Evolutionary conservation across 2,888 invertebrate species (phyloP), one percentile per base, ranked within the genome.

Genomic region (Erynnis tages): DNA sequence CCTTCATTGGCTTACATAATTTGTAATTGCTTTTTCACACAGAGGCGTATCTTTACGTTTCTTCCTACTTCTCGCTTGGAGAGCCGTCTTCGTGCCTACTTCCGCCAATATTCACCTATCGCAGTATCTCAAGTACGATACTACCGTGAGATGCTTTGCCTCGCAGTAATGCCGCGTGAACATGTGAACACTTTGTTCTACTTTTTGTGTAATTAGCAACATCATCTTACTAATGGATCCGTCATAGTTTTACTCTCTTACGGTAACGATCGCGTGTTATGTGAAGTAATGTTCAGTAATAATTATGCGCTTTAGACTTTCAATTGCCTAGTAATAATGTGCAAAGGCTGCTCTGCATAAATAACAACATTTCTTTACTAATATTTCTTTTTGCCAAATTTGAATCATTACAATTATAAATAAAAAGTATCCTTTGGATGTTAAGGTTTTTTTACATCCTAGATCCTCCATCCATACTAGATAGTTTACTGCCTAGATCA

Each of bases 11-110:
- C 66, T 83, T 86, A 82, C 70, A 76, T 85, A 80, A 85, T 78
- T 67, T 67, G 70, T 81, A 84, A 84, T 82, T 79, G 73, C 74
- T 71, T 78, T 79, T 82, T 81, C 82, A 76, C 81, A 85, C 74
- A 78, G 71, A 66, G 73, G 72, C 72, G 74, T 75, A 72, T 73
- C 66, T 60, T 55, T 48, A 64, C 69, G 63, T 66, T 71, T 79
- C 83, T 85, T 86, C 82, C 82, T 82, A 67, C 62, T 71, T 79
- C 73, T 73, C 67, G 71, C 66, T 71, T 65, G 68, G 61, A 63
- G 54, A 25, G 48, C 34, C 25, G 19, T 21, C 46, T 46, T 50
- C 46, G 49, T 65, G 50, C 64, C 56, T 61, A 69, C 71, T 80
- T 82, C 83, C 79, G 78, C 63, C 66, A 34, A 19, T 29, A 27